Evolutionary conservation across 2,888 invertebrate genomes (phyloP).

Genomic region (Ischnura elegans): DNA sequence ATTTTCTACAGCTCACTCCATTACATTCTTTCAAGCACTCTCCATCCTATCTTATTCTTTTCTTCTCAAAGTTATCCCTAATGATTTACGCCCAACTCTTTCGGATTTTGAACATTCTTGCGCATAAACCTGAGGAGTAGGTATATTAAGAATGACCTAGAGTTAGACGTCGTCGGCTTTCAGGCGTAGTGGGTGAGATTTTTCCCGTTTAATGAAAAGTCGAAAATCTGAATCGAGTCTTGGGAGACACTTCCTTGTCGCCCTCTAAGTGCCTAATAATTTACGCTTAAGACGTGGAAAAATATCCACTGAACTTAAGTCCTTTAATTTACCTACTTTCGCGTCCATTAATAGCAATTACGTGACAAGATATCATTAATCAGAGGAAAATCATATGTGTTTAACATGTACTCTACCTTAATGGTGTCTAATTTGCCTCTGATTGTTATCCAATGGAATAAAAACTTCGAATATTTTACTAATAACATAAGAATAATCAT

Average conservation of each 20-base stretch:
- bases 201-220: neutral
- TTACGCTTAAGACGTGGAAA: neutral
- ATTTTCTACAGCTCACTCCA: neutral
- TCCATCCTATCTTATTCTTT: neutral
- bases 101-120: neutral
- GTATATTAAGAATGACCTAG: neutral
- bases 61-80: neutral
- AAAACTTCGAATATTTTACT: too few species aligned
- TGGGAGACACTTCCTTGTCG: neutral
- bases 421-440: too few species aligned
- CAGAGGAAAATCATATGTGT: too few species aligned
- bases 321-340: too few species aligned
- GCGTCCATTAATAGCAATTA: too few species aligned
- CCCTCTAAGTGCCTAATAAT: neutral
- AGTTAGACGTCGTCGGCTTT: neutral
- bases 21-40: neutral
- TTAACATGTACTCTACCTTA: too few species aligned
- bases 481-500: too few species aligned
- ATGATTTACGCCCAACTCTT: conserved; percentile 11
- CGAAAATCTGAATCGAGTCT: neutral
- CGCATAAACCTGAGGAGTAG: neutral
- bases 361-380: too few species aligned
- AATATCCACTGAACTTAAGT: neutral
- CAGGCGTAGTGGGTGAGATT: neutral
- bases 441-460: too few species aligned